phyloP scores from a whole-genome alignment of 1,140 invertebrate species.

The Geopemphigus sp. region DNA sequence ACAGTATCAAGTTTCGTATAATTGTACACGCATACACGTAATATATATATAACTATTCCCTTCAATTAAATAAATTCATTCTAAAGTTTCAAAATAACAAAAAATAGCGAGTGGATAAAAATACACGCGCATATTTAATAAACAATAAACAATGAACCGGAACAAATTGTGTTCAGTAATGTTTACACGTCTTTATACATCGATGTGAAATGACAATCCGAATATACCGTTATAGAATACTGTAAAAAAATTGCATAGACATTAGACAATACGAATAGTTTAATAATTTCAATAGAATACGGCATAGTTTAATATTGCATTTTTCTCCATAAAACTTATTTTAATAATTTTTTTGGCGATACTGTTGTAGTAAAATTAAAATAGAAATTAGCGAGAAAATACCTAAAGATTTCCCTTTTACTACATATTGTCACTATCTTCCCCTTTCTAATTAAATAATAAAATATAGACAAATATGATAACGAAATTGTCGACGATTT shows the following conservation, averaged over 20 bases:
- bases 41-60: not conserved
- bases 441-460: constrained; percentile 5
- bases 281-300: not conserved
- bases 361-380: not conserved
- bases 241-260: not conserved
- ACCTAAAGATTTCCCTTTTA: not conserved
- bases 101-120: not conserved
- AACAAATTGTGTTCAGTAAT: constrained; percentile 46
- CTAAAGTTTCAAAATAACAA: constrained; percentile 8
- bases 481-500: not conserved
- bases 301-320: not conserved
- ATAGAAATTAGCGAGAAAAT: not conserved
- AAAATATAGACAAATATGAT: constrained; percentile 2
- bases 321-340: not conserved
- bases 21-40: too few species aligned
- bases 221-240: constrained; percentile 18
- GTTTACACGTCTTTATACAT: constrained; percentile 25
- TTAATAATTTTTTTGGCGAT: not conserved
- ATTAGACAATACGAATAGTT: not conserved
- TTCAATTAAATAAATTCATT: not conserved
- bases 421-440: not conserved
- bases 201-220: constrained; percentile 26
- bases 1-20: not conserved
- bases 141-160: constrained; percentile 40
- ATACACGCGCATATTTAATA: constrained; percentile 11